Evolutionary conservation across 1,140 invertebrate genomes (phyloP).

Genomic region (Neocloeon triangulifer): DNA sequence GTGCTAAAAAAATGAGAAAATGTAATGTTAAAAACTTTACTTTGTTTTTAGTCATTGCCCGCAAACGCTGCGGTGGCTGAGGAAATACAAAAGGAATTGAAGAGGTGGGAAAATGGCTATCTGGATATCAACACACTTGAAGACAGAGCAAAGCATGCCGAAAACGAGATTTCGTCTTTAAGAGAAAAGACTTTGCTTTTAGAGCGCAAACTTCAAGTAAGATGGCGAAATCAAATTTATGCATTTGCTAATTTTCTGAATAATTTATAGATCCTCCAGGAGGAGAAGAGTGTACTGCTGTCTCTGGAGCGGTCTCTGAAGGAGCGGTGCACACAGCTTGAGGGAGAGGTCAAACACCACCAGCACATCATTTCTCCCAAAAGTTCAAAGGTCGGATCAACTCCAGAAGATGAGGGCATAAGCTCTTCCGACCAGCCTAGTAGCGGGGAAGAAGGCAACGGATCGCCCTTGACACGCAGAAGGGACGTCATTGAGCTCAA

Average conservation of each 20-base stretch:
- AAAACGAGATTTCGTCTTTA: constrained; percentile 30
- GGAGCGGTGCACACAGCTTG: constrained; percentile 42
- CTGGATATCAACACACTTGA: constrained; percentile 42
- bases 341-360: constrained; percentile 22
- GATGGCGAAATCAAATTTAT: constrained; percentile 12
- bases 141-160: constrained; percentile 25
- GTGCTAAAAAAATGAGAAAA: too few species aligned
- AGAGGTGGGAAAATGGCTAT: constrained; percentile 40
- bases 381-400: too few species aligned
- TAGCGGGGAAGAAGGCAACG: constrained; percentile 5
- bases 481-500: too few species aligned
- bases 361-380: constrained; percentile 12
- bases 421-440: constrained; percentile 42
- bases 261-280: constrained; percentile 39
- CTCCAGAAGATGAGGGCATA: constrained; percentile 64
- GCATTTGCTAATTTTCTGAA: too few species aligned
- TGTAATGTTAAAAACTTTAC: too few species aligned
- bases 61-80: constrained; percentile 24
- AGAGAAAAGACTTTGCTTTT: constrained; percentile 37
- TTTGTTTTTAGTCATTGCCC: constrained; percentile 24
- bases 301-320: constrained; percentile 56
- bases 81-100: constrained; percentile 34
- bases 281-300: constrained; percentile 48
- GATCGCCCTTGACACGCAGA: too few species aligned
- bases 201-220: constrained; percentile 42